Conservation (phyloP, 1,140 invertebrate species). For the Pseudobourletiella spinata region DNA sequence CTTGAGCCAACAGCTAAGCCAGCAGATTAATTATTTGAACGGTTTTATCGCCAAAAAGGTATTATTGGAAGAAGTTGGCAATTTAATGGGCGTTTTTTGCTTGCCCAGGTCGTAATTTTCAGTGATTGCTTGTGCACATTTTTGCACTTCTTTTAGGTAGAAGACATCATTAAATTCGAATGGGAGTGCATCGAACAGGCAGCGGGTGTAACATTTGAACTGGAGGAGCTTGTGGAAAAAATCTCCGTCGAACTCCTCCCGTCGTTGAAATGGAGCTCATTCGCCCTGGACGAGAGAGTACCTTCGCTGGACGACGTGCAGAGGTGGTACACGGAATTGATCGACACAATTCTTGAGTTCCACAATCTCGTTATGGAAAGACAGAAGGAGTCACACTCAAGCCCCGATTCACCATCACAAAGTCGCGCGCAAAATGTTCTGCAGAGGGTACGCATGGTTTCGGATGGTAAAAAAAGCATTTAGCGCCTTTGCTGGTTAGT, state of each 20-base stretch:
- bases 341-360: background rate
- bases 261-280: background rate
- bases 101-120: too few relatives aligned
- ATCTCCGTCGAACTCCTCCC: background rate
- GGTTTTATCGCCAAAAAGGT: too few relatives aligned
- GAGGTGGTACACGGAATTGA: background rate
- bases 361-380: background rate
- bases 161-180: background rate
- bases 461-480: background rate
- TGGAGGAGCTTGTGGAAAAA: background rate
- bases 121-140: background rate
- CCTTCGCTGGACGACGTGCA: background rate
- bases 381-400: background rate
- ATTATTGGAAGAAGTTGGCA: too few relatives aligned
- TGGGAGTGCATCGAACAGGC: background rate
- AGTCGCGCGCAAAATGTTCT: background rate
- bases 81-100: too few relatives aligned
- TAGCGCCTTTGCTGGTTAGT: too few relatives aligned
- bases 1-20: too few relatives aligned
- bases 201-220: background rate
- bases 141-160: background rate
- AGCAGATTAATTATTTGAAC: too few relatives aligned
- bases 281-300: background rate
- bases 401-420: background rate
- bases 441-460: background rate